These are phyloP conservation scores for Micoletzkya japonica DNA, from an alignment of 2,888 invertebrate genomes.

Conservation along the genomic window DNA sequence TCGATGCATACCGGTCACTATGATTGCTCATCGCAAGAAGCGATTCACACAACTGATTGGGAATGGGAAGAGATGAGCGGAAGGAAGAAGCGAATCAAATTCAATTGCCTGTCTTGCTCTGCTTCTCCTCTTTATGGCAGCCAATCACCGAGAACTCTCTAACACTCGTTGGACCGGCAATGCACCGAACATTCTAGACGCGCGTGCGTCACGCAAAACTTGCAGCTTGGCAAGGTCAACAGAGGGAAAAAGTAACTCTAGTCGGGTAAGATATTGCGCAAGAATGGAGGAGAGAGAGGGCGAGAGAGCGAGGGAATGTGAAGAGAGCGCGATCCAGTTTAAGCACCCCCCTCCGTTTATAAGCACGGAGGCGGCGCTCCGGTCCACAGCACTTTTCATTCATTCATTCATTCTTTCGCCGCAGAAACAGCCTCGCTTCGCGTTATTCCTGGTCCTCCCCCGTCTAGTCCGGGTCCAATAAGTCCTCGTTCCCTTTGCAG, in stretches of 20 bases:
- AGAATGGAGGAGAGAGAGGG: slow-evolving; percentile 1
- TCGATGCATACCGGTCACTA: not conserved
- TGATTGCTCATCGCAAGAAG: slow-evolving; percentile 2
- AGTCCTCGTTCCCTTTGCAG: not conserved
- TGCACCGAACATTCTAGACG: slow-evolving; percentile 14
- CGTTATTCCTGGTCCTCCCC: slow-evolving; percentile 9
- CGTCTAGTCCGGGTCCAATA: too few species aligned
- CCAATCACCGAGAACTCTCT: too few species aligned
- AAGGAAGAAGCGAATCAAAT: slow-evolving; percentile 11
- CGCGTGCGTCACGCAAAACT: not conserved
- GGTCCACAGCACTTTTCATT: not conserved
- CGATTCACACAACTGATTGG: slow-evolving; percentile 11
- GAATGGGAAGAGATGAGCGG: slow-evolving; percentile 1
- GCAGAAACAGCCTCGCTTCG: not conserved
- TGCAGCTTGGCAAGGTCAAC: not conserved
- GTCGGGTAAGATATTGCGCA: too few species aligned
- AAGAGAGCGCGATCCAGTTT: slow-evolving; percentile 21
- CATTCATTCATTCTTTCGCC: slow-evolving; percentile 10
- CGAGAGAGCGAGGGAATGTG: not conserved
- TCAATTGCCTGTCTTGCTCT: not conserved
- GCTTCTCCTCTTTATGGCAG: too few species aligned
- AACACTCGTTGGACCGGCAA: slow-evolving; percentile 3
- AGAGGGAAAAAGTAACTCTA: not conserved
- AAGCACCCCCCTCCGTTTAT: slow-evolving; percentile 8
- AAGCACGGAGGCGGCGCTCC: slow-evolving; percentile 1